Evolutionary conservation across 2,113 vertebrate species (phyloP).

Genomic region (Marcusenius ussheri): DNA sequence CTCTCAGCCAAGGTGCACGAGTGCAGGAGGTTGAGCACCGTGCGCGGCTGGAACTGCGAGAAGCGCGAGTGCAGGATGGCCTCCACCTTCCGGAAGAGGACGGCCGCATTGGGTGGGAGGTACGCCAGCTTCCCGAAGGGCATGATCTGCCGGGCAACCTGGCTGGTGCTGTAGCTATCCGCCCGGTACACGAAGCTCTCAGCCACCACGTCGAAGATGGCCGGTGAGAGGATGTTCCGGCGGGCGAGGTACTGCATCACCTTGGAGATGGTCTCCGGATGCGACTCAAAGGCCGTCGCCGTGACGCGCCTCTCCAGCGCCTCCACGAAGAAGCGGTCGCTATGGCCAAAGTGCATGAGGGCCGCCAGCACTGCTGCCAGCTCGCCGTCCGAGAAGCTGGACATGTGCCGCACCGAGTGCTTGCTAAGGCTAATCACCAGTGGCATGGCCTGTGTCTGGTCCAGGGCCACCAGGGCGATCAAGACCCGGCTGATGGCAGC

Average conservation of each 20-base stretch:
- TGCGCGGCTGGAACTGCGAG: conserved; percentile 67
- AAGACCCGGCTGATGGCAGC: conserved; percentile 58
- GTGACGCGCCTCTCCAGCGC: conserved; percentile 65
- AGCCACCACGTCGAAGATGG: conserved; percentile 68
- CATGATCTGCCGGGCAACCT: conserved; percentile 67
- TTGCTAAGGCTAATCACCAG: conserved; percentile 74
- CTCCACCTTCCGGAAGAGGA: conserved; percentile 78
- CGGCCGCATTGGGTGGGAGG: conserved; percentile 66
- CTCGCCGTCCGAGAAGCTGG: conserved; percentile 65
- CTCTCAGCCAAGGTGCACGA: conserved; percentile 71
- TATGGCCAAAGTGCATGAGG: conserved; percentile 70
- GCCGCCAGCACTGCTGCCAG: conserved; percentile 68
- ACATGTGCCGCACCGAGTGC: conserved; percentile 60
- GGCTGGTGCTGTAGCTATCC: conserved; percentile 64
- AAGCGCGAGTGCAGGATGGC: conserved; percentile 52
- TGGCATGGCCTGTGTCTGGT: conserved; percentile 60
- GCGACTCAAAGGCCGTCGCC: conserved; percentile 46
- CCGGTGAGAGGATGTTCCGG: conserved; percentile 65
- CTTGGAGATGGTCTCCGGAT: conserved; percentile 62
- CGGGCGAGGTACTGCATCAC: conserved; percentile 68
- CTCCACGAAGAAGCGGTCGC: conserved; percentile 62
- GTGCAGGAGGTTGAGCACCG: conserved; percentile 72
- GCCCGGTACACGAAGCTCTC: conserved; percentile 72
- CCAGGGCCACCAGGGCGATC: conserved; percentile 61
- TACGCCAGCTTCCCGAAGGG: conserved; percentile 81